Percentiles rank a stretch among this genome's conserved stretches.
Conservation (phyloP, 2,113 vertebrate genomes). For the Oreochromis spilurus region DNA sequence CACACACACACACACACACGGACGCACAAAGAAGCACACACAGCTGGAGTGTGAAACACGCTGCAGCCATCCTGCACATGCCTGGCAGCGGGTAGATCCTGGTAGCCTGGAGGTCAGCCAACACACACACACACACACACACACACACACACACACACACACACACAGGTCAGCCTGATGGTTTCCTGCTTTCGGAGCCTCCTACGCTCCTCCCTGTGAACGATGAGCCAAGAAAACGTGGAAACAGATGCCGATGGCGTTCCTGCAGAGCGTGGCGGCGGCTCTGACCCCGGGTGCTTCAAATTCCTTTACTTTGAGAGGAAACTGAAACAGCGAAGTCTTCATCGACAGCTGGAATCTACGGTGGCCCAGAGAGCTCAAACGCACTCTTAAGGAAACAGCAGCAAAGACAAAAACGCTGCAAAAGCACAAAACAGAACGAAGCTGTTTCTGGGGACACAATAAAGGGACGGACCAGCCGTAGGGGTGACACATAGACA, state of each 20-base stretch:
- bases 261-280: not conserved
- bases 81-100: constrained; percentile 4
- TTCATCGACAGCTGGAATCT: not conserved
- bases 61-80: constrained; percentile 22
- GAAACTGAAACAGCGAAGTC: not conserved
- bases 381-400: not conserved
- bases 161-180: not conserved
- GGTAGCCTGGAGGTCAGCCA: constrained; percentile 34
- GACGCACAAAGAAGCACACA: not conserved
- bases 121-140: not conserved
- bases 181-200: not conserved
- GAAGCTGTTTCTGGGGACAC: not conserved
- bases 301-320: not conserved
- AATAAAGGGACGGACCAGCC: not conserved
- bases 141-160: not conserved
- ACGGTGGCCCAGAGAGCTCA: not conserved
- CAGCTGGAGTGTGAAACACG: constrained; percentile 15
- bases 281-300: not conserved
- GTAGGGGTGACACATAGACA: not conserved
- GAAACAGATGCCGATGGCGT: not conserved
- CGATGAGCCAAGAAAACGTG: not conserved
- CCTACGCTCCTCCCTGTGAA: not conserved
- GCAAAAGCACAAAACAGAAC: not conserved
- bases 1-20: not conserved
- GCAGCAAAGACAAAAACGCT: not conserved